A percentile compares a stretch with the other conserved stretches of the same genome.
phyloP scores from a whole-genome alignment of 2,888 invertebrate genomes.

The Matsumyia berberina region DNA sequence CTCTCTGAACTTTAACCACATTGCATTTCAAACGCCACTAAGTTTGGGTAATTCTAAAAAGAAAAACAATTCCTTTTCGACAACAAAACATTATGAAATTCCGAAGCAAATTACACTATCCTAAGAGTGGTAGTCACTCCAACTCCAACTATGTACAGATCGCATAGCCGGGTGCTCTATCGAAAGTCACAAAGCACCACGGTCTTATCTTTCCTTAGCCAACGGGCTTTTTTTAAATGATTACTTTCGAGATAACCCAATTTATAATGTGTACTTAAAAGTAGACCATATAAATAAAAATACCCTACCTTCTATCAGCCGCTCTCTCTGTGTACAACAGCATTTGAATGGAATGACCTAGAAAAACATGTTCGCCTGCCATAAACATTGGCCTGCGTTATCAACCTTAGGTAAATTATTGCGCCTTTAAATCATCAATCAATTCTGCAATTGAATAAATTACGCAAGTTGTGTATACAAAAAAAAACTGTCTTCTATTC shows the following conservation, averaged over 20 bases:
- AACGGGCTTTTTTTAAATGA: not conserved
- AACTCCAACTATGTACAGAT: not conserved
- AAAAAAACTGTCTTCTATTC: not conserved
- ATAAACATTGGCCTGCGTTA: slow-evolving; percentile 5
- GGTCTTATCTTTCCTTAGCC: slow-evolving; percentile 19
- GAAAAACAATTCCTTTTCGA: not conserved
- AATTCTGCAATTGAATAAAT: slow-evolving; percentile 21
- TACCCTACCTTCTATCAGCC: slow-evolving; percentile 21
- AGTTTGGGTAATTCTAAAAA: not conserved
- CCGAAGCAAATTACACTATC: slow-evolving; percentile 7
- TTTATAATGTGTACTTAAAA: slow-evolving; percentile 26
- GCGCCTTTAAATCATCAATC: slow-evolving; percentile 35
- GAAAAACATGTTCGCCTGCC: slow-evolving; percentile 26
- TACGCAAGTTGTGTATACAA: not conserved
- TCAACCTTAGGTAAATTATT: slow-evolving; percentile 22
- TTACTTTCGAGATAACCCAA: slow-evolving; percentile 30
- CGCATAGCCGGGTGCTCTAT: not conserved
- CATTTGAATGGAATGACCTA: slow-evolving; percentile 27
- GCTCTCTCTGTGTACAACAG: not conserved
- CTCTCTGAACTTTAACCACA: not conserved
- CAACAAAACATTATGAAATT: not conserved
- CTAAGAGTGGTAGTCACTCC: not conserved
- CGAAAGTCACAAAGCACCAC: not conserved
- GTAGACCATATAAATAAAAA: slow-evolving; percentile 24
- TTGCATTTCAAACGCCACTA: not conserved